Conservation (phyloP, 2,888 invertebrate genomes). For the Eupithecia inturbata region DNA sequence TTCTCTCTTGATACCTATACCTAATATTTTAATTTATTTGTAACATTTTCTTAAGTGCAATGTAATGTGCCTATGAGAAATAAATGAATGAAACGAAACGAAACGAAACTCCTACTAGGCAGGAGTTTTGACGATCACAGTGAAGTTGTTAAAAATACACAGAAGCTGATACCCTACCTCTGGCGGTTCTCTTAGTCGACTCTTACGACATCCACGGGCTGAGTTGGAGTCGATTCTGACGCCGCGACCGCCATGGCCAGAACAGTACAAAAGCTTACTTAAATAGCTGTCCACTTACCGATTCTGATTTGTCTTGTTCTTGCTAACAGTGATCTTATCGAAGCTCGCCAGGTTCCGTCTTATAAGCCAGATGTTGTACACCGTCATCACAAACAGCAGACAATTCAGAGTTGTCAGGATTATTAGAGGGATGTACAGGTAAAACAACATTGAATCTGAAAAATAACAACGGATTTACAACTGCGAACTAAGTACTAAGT, state of each 20-base stretch:
- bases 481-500: no score
- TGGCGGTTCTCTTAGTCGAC: no score
- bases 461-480: neutral
- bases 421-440: slow-evolving; percentile 46
- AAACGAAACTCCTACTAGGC: no score
- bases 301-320: slow-evolving; percentile 35
- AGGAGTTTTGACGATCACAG: no score
- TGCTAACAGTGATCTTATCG: slow-evolving; percentile 29
- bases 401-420: slow-evolving; percentile 43
- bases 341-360: slow-evolving; percentile 23
- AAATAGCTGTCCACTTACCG: slow-evolving; percentile 30
- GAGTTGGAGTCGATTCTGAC: neutral
- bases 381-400: slow-evolving; percentile 47
- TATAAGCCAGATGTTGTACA: slow-evolving; percentile 49
- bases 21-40: no score
- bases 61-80: no score
- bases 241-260: neutral
- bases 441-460: slow-evolving; percentile 26
- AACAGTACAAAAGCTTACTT: neutral
- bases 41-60: no score
- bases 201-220: neutral
- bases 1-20: no score
- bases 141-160: no score
- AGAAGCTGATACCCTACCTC: no score
- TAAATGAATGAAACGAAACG: no score